Base-by-base conservation (phyloP, 2,113 vertebrate species). In the Perognathus longimembris region DNA sequence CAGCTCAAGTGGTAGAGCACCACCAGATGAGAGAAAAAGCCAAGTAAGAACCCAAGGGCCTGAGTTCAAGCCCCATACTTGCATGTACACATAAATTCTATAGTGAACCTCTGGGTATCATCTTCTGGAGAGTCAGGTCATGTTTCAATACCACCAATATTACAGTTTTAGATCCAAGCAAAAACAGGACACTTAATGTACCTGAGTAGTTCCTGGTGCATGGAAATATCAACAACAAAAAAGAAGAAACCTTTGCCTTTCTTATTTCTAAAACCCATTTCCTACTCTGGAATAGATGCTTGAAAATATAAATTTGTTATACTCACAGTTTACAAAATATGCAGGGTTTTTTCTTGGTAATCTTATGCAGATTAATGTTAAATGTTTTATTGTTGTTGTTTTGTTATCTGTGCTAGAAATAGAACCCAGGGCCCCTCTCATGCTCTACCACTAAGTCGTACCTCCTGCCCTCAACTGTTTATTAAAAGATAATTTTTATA, bases 241-340 rank as follows among this genome's bases (percentile, higher is more conserved):
- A 61, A 61, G 57, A 8, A n/a, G 32, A 84, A 42, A 38, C 66
- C 9, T 22, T 57, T 71, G 10, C 26, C 57, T 36, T 32, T 50
- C 26, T 63, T 91, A 36, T 36, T 89, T 95, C 32, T 69, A 61
- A 81, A 88, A 40, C 34, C 15, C 32, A 69, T n/a, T 82, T 85
- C 4, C 40, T 71, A 2, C 71, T 83, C 66, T 92, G 32, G 36
- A 63, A 32, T 50, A 71, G 54, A 45, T 59, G 30, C 34, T 79
- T 28, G 57, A 77, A 86, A 77, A 73, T 28, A 59, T 2, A 15
- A 5, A 54, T 76, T 63, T 38, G 28, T 85, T 24, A 64, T 61
- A 28, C 63, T 42, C 88, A 5, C 11, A 34, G 61, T 78, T 14
- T 75, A 59, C 85, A 36, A 82, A 82, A 36, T 61, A 61, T 88